Percentiles rank a stretch among this genome's conserved stretches.
phyloP scores from a whole-genome alignment of 2,888 invertebrate genomes.

The Diogma glabrata region DNA sequence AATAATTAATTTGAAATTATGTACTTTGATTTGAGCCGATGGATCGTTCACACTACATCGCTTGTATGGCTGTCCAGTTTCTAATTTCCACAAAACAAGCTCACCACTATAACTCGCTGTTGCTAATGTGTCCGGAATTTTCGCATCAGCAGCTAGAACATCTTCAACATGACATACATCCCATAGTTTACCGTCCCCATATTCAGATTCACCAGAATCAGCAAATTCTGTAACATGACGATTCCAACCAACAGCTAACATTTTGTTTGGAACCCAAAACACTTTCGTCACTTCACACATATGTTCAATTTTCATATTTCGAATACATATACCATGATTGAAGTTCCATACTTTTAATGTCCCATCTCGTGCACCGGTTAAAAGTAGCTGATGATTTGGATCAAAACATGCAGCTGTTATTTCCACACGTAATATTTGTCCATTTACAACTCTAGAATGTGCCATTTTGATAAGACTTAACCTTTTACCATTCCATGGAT shows the following conservation, averaged over 20 bases:
- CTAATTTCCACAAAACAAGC: constrained; percentile 68
- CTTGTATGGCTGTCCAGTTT: constrained; percentile 66
- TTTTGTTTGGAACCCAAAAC: constrained; percentile 47
- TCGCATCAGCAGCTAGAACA: constrained; percentile 56
- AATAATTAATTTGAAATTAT: background rate
- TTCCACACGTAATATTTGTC: constrained; percentile 53
- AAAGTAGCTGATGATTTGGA: constrained; percentile 55
- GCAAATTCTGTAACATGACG: constrained; percentile 57
- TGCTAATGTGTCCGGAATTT: constrained; percentile 54
- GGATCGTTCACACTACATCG: constrained; percentile 34
- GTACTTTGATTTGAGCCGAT: constrained; percentile 29
- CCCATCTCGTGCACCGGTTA: constrained; percentile 71
- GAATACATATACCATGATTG: constrained; percentile 61
- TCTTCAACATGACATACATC: constrained; percentile 60
- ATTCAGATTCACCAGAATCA: constrained; percentile 41
- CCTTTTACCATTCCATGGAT: constrained; percentile 56
- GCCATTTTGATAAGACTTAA: constrained; percentile 56
- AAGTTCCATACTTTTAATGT: constrained; percentile 73
- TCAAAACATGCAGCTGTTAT: constrained; percentile 70
- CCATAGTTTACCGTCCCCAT: constrained; percentile 56
- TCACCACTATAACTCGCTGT: constrained; percentile 70
- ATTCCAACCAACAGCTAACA: constrained; percentile 72
- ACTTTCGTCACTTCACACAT: constrained; percentile 46
- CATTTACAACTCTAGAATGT: constrained; percentile 54
- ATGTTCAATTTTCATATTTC: constrained; percentile 51